Evolutionary conservation across 1,140 invertebrate genomes (phyloP), one percentile per base, ranked within the genome.

Genomic region (Euura saliciscinereae): DNA sequence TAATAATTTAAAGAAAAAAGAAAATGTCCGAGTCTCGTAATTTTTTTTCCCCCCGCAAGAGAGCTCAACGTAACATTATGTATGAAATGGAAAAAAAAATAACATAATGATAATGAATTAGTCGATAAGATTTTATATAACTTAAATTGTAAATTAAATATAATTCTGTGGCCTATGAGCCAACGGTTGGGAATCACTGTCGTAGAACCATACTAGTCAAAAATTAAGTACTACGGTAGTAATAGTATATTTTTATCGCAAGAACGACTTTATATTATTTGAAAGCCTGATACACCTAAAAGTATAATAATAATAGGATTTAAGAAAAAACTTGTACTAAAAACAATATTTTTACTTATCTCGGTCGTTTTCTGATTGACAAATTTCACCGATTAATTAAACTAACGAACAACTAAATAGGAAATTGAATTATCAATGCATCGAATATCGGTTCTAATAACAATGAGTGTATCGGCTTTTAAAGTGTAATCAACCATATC

Each of bases 231-330:
- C 79, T 82, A 78, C 68, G 71, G 72, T 82, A 82, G 77, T 73
- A 71, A 82, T 80, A 75, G 80, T 83, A 81, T 83, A 83, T 83
- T 83, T 83, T 83, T 83, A 82, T 76, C 77, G 80, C 78, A 74
- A 80, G 75, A 75, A 72, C 71, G 72, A 78, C 59, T 77, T 78
- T 71, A 42, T 69, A 71, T 45, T 3, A 13, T 13, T 46, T 45
- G 44, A 70, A 73, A 74, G 44, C 6, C 44, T 45, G 44, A 72
- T 13, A 59, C 59, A 73, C 59, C 68, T 68, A 46, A 69, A 45
- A 11, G 44, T 69, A 6, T 4, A 43, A 28, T 28, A 28, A 28
- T 28, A 0, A 28, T 28, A 28, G 28, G 28, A 28, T 28, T 28
- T 28, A 28, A 28, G 28, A 28, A 28, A 28, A 28, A 4, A 59